Percentiles rank a stretch among this genome's conserved stretches.
Conservation (phyloP, 2,113 vertebrate genomes). For the Larimichthys polyactis region DNA sequence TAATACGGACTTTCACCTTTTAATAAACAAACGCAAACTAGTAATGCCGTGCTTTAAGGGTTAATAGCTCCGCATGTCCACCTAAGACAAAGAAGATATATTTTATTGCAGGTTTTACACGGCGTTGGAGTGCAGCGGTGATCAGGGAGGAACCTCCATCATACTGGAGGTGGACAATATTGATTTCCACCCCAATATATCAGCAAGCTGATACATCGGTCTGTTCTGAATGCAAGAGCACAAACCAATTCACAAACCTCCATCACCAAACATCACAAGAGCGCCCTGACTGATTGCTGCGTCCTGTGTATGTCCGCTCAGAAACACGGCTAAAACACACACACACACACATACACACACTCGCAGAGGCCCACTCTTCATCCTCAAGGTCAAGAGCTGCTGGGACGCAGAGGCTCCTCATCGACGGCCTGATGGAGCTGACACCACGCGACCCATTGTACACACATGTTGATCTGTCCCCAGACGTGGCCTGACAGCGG, state of each 20-base stretch:
- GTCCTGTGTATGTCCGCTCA: slow-evolving; percentile 54
- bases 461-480: slow-evolving; percentile 78
- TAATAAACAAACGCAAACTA: slow-evolving; percentile 13
- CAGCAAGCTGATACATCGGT: slow-evolving; percentile 68
- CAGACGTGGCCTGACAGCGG: slow-evolving; percentile 69
- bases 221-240: slow-evolving; percentile 71
- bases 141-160: slow-evolving; percentile 61
- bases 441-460: slow-evolving; percentile 64
- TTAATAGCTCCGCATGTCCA: not conserved
- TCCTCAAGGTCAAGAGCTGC: slow-evolving; percentile 79
- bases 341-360: slow-evolving; percentile 23
- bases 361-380: slow-evolving; percentile 53
- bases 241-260: slow-evolving; percentile 73
- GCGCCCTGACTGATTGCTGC: slow-evolving; percentile 73
- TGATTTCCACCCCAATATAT: slow-evolving; percentile 73
- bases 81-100: slow-evolving; percentile 47
- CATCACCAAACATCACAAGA: slow-evolving; percentile 72
- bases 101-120: slow-evolving; percentile 17
- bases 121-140: slow-evolving; percentile 37
- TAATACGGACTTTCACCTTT: not conserved
- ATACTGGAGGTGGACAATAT: slow-evolving; percentile 68
- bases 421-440: slow-evolving; percentile 67
- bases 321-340: slow-evolving; percentile 21
- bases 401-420: slow-evolving; percentile 50
- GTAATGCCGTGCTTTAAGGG: not conserved